Evolutionary conservation across 2,113 vertebrate genomes (phyloP).

Genomic region (Bettongia penicillata): DNA sequence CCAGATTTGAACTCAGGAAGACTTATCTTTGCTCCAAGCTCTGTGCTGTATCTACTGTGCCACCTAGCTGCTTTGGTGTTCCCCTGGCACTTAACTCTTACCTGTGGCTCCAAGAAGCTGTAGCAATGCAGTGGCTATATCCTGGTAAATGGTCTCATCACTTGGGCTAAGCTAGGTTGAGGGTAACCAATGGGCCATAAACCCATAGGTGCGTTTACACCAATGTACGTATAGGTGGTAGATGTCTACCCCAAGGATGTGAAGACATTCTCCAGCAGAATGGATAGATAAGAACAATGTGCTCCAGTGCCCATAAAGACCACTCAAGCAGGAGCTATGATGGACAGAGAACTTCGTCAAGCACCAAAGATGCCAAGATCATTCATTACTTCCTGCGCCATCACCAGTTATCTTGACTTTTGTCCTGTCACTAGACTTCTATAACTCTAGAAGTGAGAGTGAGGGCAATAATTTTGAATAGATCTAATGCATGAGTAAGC

Average conservation of each 20-base stretch:
- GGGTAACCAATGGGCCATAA: background rate
- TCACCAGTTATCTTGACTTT: background rate
- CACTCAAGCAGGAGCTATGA: background rate
- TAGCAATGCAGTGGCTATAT: background rate
- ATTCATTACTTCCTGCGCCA: background rate
- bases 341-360: background rate
- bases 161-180: background rate
- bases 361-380: background rate
- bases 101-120: too few species aligned
- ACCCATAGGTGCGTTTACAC: background rate
- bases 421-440: background rate
- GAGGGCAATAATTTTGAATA: background rate
- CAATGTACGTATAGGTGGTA: too few species aligned
- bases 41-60: too few species aligned
- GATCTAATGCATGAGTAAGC: background rate
- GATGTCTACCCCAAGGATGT: background rate
- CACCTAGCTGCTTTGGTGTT: too few species aligned
- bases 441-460: background rate
- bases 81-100: too few species aligned
- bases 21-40: too few species aligned
- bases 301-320: background rate
- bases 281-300: background rate
- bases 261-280: background rate
- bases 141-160: background rate
- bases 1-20: too few species aligned